phyloP scores from a whole-genome alignment of 2,797 vertebrate species.

The Stomatorhinus walkeri region DNA sequence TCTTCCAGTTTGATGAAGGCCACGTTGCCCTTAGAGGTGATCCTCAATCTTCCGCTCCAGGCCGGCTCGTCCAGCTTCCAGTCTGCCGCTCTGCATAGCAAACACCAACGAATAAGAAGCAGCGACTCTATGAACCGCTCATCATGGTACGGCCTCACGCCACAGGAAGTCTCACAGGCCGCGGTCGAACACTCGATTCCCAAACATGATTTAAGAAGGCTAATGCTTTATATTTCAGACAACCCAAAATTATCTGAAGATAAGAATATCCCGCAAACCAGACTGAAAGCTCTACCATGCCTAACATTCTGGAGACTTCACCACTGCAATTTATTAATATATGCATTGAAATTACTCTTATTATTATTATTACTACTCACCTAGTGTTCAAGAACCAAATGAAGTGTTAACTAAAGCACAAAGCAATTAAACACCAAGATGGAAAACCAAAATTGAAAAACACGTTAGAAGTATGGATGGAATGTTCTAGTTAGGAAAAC shows the following conservation, averaged over 20 bases:
- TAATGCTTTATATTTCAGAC: background rate
- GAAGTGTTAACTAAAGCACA: background rate
- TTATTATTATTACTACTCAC: background rate
- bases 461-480: background rate
- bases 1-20: slow-evolving; percentile 90
- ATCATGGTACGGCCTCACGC: background rate
- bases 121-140: background rate
- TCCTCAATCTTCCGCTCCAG: slow-evolving; percentile 86
- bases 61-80: slow-evolving; percentile 93
- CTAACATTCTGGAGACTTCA: too few species aligned
- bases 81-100: slow-evolving; percentile 76
- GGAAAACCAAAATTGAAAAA: background rate
- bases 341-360: background rate
- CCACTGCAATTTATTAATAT: background rate
- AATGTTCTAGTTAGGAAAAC: background rate
- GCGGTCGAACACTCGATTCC: background rate
- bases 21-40: slow-evolving; percentile 75
- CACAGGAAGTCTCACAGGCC: background rate
- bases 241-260: background rate
- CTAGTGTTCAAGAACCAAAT: background rate
- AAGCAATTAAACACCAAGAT: background rate
- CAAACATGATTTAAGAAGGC: background rate
- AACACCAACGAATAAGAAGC: slow-evolving; percentile 15
- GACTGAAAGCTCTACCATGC: background rate
- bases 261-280: background rate